Evolutionary conservation across 2,888 invertebrate genomes (phyloP), one percentile per base, ranked within the genome.

Genomic region (Spicauda simplicius): DNA sequence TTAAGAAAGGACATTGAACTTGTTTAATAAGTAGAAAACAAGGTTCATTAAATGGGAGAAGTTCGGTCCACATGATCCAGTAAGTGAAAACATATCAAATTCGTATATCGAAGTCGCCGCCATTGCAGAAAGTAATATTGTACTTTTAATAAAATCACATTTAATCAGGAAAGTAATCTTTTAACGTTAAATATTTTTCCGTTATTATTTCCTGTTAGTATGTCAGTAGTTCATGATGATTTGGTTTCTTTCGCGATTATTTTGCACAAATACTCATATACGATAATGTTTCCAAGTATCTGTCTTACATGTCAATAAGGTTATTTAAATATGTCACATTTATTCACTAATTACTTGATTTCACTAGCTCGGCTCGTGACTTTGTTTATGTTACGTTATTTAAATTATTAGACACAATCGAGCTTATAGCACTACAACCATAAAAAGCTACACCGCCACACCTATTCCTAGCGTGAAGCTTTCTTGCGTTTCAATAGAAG

Each of bases 91-190:
- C 14, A 41, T 1, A 25, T 25, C 25, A 25, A 25, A 25, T 25
- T 5, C 25, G 14, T n/a, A 48, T 48, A 7, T 6, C 16, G 16
- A 16, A 48, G n/a, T 48, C 16, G 48, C 4, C n/a, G 48, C 16
- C 48, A 16, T 48, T 48, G 4, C 48, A 16, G 6, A 16, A 16
- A 53, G 4, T 18, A 18, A 4, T 25, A 53, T 19, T 19, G 12
- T 19, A 12, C 52, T 19, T 20, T 53, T 20, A 53, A 20, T 53
- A 20, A 53, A 53, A 53, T 53, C 20, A 19, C 52, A 53, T 53
- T 53, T 53, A 53, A 53, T 53, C 52, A 53, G 52, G 19, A 20
- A 12, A 53, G 52, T 53, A 53, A 53, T 53, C 19, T 53, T 12
- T 53, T 53, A 20, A 53, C 12, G 16, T 53, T 19, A 53, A 53